These are phyloP conservation scores for Phragmatobia fuliginosa DNA, from an alignment of 2,888 invertebrate genomes.

Conservation along the genomic window DNA sequence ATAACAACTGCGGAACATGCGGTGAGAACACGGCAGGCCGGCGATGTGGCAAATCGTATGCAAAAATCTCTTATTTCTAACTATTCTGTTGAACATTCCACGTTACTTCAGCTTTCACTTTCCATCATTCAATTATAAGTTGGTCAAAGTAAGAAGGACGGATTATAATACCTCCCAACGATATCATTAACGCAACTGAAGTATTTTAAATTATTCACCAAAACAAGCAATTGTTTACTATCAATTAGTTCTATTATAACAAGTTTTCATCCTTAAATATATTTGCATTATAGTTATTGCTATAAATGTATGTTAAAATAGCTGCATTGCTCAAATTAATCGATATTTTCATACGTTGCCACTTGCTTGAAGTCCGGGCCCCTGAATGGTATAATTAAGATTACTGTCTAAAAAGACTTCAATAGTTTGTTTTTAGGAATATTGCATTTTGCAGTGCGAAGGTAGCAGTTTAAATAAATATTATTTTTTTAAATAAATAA, in stretches of 20 bases:
- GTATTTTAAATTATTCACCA: slow-evolving; percentile 8
- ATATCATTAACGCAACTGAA: slow-evolving; percentile 9
- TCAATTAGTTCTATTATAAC: neutral
- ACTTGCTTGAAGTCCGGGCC: slow-evolving; percentile 29
- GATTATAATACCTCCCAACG: slow-evolving; percentile 22
- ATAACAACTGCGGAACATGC: slow-evolving; percentile 33
- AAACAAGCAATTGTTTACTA: slow-evolving; percentile 5
- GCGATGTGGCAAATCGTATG: slow-evolving; percentile 26
- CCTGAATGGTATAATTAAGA: slow-evolving; percentile 35
- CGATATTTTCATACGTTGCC: slow-evolving; percentile 19
- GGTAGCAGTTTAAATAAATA: slow-evolving; percentile 28
- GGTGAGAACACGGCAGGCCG: slow-evolving; percentile 36
- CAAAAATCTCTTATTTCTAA: slow-evolving; percentile 23
- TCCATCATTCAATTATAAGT: slow-evolving; percentile 30
- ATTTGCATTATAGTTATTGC: slow-evolving; percentile 16
- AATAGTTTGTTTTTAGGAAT: slow-evolving; percentile 40
- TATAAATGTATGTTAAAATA: slow-evolving; percentile 14
- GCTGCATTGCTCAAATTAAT: slow-evolving; percentile 21
- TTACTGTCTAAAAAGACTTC: slow-evolving; percentile 27
- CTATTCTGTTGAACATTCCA: slow-evolving; percentile 30
- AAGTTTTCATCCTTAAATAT: slow-evolving; percentile 2
- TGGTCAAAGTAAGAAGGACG: slow-evolving; percentile 29
- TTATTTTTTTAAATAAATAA: too few relatives aligned
- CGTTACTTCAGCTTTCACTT: slow-evolving; percentile 28
- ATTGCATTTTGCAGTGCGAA: slow-evolving; percentile 46